Base-by-base conservation (phyloP, 2,797 vertebrate genomes). In the Typhlichthys eigenmanni region DNA sequence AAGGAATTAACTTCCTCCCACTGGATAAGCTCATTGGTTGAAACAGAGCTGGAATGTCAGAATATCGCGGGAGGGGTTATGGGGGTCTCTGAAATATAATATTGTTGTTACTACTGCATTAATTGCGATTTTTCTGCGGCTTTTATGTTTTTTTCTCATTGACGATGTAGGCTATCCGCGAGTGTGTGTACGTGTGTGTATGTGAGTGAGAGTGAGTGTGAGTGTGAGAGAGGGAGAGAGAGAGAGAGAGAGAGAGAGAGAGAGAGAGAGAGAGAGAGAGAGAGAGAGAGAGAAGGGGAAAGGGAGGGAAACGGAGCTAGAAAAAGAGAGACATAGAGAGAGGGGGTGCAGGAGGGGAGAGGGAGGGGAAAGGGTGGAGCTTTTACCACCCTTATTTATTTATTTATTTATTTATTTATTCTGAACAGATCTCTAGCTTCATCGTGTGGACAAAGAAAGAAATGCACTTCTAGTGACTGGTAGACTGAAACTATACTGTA, bases 21-120 rank as follows among this genome's bases (percentile, higher is more conserved):
- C 58, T 1, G 17, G 4, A 51, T 5, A 5, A 5, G 56, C 14
- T 73, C 16, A 88, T 86, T 90, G 85, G 87, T 49, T 50, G 51
- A 55, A n/a, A 1, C 8, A 56, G 17, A 55, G 65, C 7, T 16
- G 71, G 64, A 10, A 12, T 71, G 29, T 14, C 46, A 17, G 50
- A 51, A 50, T 63, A 47, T 60, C 55, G 64, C 19, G 56, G 83
- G 80, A 81, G 81, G 81, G 74, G 72, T 66, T 5, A 2, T 2
- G 54, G 29, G 47, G 47, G 14, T 59, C 43, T 1, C 3, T 45
- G 64, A 17, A n/a, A 60, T 53, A 74, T 62, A 17, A 17, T 17
- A 17, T 17, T 17, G 16, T 17, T 17, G 16, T 17, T 17, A 17
- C 16, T 17, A 17, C 16, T 17, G 16, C 16, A 17, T 17, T 17